Evolutionary conservation across 2,888 invertebrate genomes (phyloP), one percentile per base, ranked within the genome.

Genomic region (Philaethria dido): DNA sequence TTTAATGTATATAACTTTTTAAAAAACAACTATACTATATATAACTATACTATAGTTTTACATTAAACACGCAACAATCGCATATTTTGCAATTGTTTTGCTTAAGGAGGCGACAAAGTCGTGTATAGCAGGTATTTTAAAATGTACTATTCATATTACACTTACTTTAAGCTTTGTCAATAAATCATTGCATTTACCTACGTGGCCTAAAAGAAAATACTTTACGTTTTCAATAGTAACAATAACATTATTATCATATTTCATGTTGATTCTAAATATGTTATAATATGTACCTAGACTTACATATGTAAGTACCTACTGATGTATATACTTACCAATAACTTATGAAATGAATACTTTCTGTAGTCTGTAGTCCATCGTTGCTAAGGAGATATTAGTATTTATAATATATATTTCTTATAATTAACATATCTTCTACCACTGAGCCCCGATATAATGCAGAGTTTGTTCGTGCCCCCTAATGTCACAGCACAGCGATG

Each of bases 401-500:
- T 36, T 20, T 18, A n/a, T 55, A 55, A 13, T 3, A 20, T 39
- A 9, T 33, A 29, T 33, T 1, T 52, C 29, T 52, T 22, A 14
- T 22, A 48, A 50, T 39, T 1, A 13, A 39, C 2, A 39, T n/a
- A 29, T 29, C 29, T 29, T 29, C 50, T 33, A 6, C 29, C 52
- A 52, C 16, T 50, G 59, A 29, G 44, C 13, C 25, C 5, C 22
- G 44, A 52, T 60, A 65, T 42, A 42, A n/a, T 33, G 42, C 47
- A 33, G 36, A 57, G 39, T 42, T 60, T 73, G 71, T 74, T 75
- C 66, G 66, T 71, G 66, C 73, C 72, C 73, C 73, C 72, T 73
- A 74, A 73, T 78, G 78, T 78, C 76, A 77, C 65, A 54, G 52
- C 69, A 68, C 64, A 61, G 66, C 64, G 67, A 61, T 70, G 70